These are phyloP conservation scores for Willowsia nigromaculata DNA, from an alignment of 2,888 invertebrate species.

Conservation along the genomic window DNA sequence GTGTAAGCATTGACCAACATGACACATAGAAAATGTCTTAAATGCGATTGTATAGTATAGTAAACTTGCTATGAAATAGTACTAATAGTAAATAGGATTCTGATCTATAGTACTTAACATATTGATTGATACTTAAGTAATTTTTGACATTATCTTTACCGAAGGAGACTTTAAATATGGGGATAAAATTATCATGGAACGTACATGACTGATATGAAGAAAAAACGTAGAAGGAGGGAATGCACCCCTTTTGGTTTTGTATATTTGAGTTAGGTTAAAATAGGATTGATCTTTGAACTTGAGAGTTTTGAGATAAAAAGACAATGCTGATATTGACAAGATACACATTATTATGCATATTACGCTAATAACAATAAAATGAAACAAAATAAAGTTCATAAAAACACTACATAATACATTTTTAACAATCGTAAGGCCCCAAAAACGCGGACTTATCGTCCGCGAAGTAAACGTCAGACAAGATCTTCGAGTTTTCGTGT, in stretches of 20 bases:
- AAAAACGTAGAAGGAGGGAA: background rate
- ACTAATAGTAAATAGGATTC: background rate
- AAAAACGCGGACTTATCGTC: conserved; percentile 57
- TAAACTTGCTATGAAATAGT: background rate
- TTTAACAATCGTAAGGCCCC: conserved; percentile 47
- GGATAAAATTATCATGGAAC: no score
- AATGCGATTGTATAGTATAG: conserved; percentile 13
- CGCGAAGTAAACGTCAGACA: conserved; percentile 73
- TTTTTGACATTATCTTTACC: background rate
- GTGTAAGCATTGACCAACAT: conserved; percentile 37
- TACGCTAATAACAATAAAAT: background rate
- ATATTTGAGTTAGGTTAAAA: background rate
- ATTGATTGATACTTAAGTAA: background rate
- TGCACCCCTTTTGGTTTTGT: background rate
- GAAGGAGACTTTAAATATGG: background rate
- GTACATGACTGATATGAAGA: conserved; percentile 36
- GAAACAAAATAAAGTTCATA: conserved; percentile 30
- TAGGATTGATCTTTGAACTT: conserved; percentile 42
- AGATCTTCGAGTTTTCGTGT: conserved; percentile 76
- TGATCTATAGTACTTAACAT: background rate
- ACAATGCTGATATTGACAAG: conserved; percentile 22
- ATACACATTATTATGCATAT: background rate
- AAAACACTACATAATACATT: conserved; percentile 20
- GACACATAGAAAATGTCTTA: conserved; percentile 18
- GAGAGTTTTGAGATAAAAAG: conserved; percentile 45